Evolutionary conservation across 1,140 invertebrate species (phyloP).

Genomic region (Branchinecta lindahli): DNA sequence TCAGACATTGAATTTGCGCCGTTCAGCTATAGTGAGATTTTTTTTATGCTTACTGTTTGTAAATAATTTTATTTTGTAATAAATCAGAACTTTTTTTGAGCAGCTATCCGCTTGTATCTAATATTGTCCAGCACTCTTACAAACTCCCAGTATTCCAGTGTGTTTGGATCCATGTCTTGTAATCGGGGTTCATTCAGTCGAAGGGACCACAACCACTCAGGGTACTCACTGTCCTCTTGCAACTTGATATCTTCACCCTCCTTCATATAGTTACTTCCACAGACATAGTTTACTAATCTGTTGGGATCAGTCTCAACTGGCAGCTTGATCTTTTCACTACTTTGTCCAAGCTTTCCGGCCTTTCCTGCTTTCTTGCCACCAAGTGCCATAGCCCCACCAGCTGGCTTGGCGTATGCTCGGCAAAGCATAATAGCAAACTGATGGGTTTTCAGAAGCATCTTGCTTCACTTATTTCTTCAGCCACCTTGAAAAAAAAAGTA

Average conservation of each 20-base stretch:
- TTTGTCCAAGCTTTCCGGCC: slow-evolving; percentile 37
- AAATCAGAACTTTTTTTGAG: background rate
- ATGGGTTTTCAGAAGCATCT: background rate
- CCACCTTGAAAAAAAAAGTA: no score
- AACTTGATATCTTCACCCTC: slow-evolving; percentile 63
- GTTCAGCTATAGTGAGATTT: no score
- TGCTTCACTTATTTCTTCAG: no score
- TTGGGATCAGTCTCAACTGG: slow-evolving; percentile 72
- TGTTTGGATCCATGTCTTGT: slow-evolving; percentile 58
- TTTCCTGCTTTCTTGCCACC: slow-evolving; percentile 36
- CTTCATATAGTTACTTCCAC: slow-evolving; percentile 65
- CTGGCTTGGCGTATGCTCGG: background rate
- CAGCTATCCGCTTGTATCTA: slow-evolving; percentile 2
- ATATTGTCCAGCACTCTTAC: background rate
- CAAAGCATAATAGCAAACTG: background rate
- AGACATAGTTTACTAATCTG: slow-evolving; percentile 61
- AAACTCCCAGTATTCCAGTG: slow-evolving; percentile 56
- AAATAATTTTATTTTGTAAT: no score
- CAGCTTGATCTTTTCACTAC: slow-evolving; percentile 50
- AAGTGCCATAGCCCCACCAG: background rate
- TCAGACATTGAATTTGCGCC: no score
- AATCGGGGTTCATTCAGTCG: slow-evolving; percentile 40
- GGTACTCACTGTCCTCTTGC: slow-evolving; percentile 72
- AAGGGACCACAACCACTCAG: slow-evolving; percentile 78
- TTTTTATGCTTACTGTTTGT: no score